Evolutionary conservation across 2,113 vertebrate species (phyloP).

Genomic region (Coreoperca whiteheadi): DNA sequence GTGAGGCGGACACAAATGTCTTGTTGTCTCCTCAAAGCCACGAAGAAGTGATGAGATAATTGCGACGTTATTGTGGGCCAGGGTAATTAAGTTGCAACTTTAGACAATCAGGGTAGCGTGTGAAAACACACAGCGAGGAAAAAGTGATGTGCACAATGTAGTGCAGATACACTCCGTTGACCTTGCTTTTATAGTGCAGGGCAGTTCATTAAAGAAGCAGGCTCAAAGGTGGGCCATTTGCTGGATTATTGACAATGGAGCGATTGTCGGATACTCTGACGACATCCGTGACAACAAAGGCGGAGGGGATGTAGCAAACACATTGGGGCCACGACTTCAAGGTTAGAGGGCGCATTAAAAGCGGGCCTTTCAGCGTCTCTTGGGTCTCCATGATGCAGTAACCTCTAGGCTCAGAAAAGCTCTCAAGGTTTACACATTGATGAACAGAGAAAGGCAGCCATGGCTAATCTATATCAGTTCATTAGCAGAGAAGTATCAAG

Average conservation of each 20-base stretch:
- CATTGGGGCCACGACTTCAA: conserved; percentile 18
- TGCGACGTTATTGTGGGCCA: neutral
- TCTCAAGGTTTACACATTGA: conserved; percentile 50
- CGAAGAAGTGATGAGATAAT: conserved; percentile 9
- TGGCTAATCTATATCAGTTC: conserved; percentile 62
- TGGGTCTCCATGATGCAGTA: conserved; percentile 25
- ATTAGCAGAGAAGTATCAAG: conserved; percentile 53
- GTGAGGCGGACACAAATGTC: neutral
- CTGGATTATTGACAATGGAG: conserved; percentile 51
- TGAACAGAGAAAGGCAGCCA: conserved; percentile 47
- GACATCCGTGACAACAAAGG: conserved; percentile 22
- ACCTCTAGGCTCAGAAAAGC: conserved; percentile 37
- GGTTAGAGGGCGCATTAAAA: conserved; percentile 43
- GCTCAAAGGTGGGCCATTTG: conserved; percentile 27
- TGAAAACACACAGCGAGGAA: conserved; percentile 23
- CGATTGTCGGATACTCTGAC: conserved; percentile 9
- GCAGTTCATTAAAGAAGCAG: conserved; percentile 45
- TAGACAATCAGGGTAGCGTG: neutral
- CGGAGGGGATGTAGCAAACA: conserved; percentile 4
- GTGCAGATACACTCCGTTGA: conserved; percentile 21
- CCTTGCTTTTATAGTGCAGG: conserved; percentile 35
- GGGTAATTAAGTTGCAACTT: conserved; percentile 30
- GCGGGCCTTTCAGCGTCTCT: conserved; percentile 20
- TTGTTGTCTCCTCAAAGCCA: conserved; percentile 13
- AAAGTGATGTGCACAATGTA: conserved; percentile 21